These are phyloP conservation scores for Oncopeltus fasciatus DNA, from an alignment of 1,140 invertebrate genomes.

Conservation along the genomic window DNA sequence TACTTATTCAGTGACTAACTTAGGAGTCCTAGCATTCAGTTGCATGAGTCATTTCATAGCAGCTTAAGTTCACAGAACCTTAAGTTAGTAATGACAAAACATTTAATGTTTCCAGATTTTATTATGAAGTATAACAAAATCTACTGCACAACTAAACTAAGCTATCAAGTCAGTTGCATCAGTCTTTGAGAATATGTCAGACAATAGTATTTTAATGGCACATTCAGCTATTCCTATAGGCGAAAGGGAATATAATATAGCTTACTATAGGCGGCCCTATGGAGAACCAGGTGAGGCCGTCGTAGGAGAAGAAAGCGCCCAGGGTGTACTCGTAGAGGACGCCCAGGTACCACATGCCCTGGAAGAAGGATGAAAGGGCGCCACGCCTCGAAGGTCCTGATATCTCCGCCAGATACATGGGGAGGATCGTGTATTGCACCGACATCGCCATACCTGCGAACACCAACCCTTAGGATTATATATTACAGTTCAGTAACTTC, in stretches of 20 bases:
- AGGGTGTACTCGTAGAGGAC: conserved; percentile 60
- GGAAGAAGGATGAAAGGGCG: conserved; percentile 53
- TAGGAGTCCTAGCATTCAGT: too few species aligned
- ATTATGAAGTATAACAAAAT: too few species aligned
- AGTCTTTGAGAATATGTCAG: not conserved
- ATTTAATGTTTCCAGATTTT: too few species aligned
- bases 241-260: not conserved
- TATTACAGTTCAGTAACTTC: too few species aligned
- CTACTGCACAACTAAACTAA: too few species aligned
- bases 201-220: not conserved
- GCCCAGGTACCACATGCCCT: conserved; percentile 61
- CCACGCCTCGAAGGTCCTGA: conserved; percentile 30
- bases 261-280: conserved; percentile 38
- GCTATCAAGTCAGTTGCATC: not conserved
- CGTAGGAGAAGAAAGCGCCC: conserved; percentile 57
- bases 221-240: not conserved
- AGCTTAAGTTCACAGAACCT: too few species aligned
- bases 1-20: too few species aligned
- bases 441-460: conserved; percentile 49
- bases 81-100: too few species aligned
- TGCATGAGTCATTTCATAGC: too few species aligned
- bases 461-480: too few species aligned
- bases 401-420: conserved; percentile 78
- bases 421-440: conserved; percentile 56
- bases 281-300: conserved; percentile 46